Evolutionary conservation across 2,113 vertebrate species (phyloP), one percentile per base, ranked within the genome.

Genomic region (Takifugu bimaculatus): DNA sequence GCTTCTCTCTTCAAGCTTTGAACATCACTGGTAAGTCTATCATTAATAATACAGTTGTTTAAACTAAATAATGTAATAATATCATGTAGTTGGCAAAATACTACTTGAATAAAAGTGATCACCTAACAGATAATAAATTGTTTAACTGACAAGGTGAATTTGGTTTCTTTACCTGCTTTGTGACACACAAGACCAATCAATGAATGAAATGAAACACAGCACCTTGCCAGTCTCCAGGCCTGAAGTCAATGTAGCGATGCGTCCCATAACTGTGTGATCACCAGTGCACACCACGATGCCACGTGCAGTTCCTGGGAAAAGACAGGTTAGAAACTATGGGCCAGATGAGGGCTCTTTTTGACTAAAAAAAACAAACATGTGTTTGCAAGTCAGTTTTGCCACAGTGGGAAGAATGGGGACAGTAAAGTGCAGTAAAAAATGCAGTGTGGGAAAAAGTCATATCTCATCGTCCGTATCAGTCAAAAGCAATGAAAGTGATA

Each of bases 231-330:
- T 92, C 79, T 95, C 93, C 77, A 96, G 89, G 43, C 94, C 93
- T 0, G 94, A 96, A 25, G 94, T 94, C 74, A 96, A 89, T 0
- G 94, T 96, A 44, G 94, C 94, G 2, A 95, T 95, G 42, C 94
- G 92, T 49, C 94, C 94, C 94, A 96, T 96, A 71, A 95, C 94
- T 0, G 94, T 96, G 0, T 92, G 93, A 69, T 96, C 94, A 0
- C 94, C 94, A 0, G 94, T 95, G 47, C 92, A 93, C 57, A 96
- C 89, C 20, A 95, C 93, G 5, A 96, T 93, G 0, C 94, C 94
- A 12, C 94, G 92, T 2, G 94, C 94, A 0, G 94, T 95, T 68
- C 94, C 94, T 94, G 82, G 3, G 44, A 13, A 75, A 15, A 62
- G 3, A 54, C 20, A 26, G 26, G 20, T 2, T 0, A 28, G 26